Evolutionary conservation across 2,888 invertebrate species (phyloP), one percentile per base, ranked within the genome.

Genomic region (Melinaea marsaeus): DNA sequence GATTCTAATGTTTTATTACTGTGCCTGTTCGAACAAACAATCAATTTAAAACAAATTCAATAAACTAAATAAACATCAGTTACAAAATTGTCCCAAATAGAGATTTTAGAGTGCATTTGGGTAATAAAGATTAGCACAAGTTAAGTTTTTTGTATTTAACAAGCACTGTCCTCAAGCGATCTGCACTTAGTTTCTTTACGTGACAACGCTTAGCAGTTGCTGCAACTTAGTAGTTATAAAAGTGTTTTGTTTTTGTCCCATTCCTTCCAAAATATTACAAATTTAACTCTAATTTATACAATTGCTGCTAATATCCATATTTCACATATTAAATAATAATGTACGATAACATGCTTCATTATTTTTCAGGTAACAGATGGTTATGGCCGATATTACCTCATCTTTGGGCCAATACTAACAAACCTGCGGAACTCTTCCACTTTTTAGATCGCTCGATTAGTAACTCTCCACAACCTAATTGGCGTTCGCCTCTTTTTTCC

Each of bases 311-410:
- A 37, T 37, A 37, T 37, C 42, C 7, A 42, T 11, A 42, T 42
- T 6, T 42, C 42, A 42, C 7, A 42, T 9, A 2, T 11, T 42
- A 42, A 9, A 9, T 42, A 42, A 42, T 22, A 9, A 42, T 7
- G 11, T 9, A 42, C 3, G 3, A 9, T 9, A 42, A 42, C 6
- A 42, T 42, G 9, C 9, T 42, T 42, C 7, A 42, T 42, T 42
- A 42, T 9, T 42, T 68, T 87, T n/a, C 85, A 93, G 93, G 86
- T 70, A 91, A 92, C 74, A 85, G 84, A 62, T 92, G 92, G 92
- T 74, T 94, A 33, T 94, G 94, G 94, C 93, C 93, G 1, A 87
- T 91, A 33, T 81, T 94, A 71, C 91, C 91, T 56, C 94, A 94
- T 75, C 85, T 92, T 60, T 94, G 94, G 94, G 94, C 93, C 11